Conservation (phyloP, 2,888 invertebrate species). For the Drosophila meridionalis region DNA sequence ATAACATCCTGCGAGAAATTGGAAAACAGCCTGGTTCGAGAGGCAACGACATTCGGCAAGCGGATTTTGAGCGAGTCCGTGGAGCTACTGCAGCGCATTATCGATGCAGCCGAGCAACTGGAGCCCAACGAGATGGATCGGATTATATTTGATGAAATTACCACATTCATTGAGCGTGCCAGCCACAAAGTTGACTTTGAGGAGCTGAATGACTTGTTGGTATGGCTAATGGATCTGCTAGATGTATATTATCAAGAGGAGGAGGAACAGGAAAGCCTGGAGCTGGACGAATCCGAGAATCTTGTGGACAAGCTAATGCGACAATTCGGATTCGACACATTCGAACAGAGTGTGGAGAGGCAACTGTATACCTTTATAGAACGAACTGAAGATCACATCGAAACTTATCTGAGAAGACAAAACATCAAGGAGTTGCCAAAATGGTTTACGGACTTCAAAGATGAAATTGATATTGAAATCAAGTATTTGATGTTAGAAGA, state of each 20-base stretch:
- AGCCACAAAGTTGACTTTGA: constrained; percentile 23
- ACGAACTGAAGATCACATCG: constrained; percentile 32
- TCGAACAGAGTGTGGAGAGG: constrained; percentile 28
- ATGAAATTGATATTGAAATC: constrained; percentile 43
- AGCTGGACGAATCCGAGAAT: constrained; percentile 14
- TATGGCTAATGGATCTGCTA: constrained; percentile 30
- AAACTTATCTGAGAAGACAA: constrained; percentile 32
- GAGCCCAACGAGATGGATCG: constrained; percentile 16
- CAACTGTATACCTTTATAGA: constrained; percentile 7
- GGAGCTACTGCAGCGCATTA: constrained; percentile 37
- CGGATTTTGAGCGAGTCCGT: constrained; percentile 21
- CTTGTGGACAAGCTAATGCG: constrained; percentile 20
- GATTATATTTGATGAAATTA: constrained; percentile 3
- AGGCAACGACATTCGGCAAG: constrained; percentile 32
- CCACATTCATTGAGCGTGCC: constrained; percentile 20
- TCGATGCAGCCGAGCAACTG: constrained; percentile 38
- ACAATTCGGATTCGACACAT: constrained; percentile 30
- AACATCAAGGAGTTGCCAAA: constrained; percentile 14
- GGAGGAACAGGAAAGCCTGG: not conserved
- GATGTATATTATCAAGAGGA: constrained; percentile 3
- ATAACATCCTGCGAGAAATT: constrained; percentile 38
- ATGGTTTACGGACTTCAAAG: constrained; percentile 16
- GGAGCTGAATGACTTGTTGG: constrained; percentile 22
- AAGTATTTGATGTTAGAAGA: constrained; percentile 38
- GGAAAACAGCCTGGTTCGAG: constrained; percentile 26